phyloP scores from a whole-genome alignment of 1,140 invertebrate species.

The Spodoptera litura region DNA sequence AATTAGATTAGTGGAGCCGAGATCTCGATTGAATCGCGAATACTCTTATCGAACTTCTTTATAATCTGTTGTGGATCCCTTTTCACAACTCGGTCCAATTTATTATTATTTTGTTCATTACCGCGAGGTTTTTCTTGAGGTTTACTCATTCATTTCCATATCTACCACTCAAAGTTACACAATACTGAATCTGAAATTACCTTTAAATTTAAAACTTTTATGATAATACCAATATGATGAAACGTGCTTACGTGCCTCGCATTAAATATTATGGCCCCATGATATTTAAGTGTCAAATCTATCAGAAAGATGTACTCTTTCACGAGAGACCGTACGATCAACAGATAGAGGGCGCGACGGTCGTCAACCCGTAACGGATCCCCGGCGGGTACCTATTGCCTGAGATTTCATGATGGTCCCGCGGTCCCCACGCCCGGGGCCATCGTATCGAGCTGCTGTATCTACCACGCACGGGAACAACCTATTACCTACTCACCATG shows the following conservation, averaged over 20 bases:
- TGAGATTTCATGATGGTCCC: slow-evolving; percentile 21
- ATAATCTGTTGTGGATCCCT: slow-evolving; percentile 55
- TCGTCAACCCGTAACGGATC: slow-evolving; percentile 39
- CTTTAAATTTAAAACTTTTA: no score
- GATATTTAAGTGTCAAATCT: slow-evolving; percentile 27
- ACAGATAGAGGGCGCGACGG: slow-evolving; percentile 37
- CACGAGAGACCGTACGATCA: slow-evolving; percentile 13
- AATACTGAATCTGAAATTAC: not conserved
- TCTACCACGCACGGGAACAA: slow-evolving; percentile 36
- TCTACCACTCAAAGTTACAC: slow-evolving; percentile 5
- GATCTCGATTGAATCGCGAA: slow-evolving; percentile 53
- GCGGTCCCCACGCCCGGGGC: not conserved
- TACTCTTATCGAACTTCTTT: slow-evolving; percentile 53
- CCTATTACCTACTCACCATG: slow-evolving; percentile 25
- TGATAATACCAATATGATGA: no score
- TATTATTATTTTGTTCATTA: slow-evolving; percentile 47
- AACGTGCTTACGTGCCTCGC: not conserved
- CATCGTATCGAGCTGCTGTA: slow-evolving; percentile 11
- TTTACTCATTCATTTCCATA: slow-evolving; percentile 41
- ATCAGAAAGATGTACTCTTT: not conserved
- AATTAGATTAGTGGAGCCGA: slow-evolving; percentile 73
- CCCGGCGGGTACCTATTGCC: slow-evolving; percentile 39
- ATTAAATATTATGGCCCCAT: slow-evolving; percentile 33
- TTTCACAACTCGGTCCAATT: slow-evolving; percentile 53
- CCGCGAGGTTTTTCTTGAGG: slow-evolving; percentile 25